Base-by-base conservation (phyloP, 2,888 invertebrate species). In the Coremacera marginata region DNA sequence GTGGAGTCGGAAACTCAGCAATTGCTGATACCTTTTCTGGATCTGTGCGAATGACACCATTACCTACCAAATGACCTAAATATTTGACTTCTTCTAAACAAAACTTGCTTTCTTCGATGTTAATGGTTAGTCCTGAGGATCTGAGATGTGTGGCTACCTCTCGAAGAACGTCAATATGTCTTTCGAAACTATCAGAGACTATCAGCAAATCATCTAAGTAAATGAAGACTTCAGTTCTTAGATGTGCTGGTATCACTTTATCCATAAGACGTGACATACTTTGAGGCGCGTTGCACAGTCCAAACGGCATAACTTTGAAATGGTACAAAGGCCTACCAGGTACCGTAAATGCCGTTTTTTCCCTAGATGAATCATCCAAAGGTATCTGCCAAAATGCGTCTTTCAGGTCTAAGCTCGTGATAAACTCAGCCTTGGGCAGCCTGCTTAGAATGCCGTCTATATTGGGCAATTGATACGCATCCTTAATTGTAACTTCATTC, bases 41-140 rank as follows among this genome's bases (percentile, higher is more conserved):
- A 60, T 78, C 76, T 19, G 70, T 65, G 8, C 34, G 51, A 0
- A 76, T 19, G 14, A 51, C 52, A n/a, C 79, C 79, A 3, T 78
- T 67, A 0, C 74, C 75, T 5, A 80, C 74, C 14, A 78, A 52
- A 25, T 70, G 72, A 2, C 80, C 80, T 49, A 78, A 25, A n/a
- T 73, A 65, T 5, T 74, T 70, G 8, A 79, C 77, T 3, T 68
- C 44, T n/a, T 67, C 67, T 5, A 77, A 25, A 7, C 75, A 74
- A 44, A 77, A 68, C 67, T 79, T 52, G 11, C 62, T n/a, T n/a
- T n/a, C n/a, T n/a, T n/a, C n/a, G n/a, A n/a, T n/a, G n/a, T n/a
- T n/a, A n/a, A n/a, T n/a, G 1, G 77, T 75, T 8, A 79, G n/a
- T 0, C 75, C 75, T 5, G 75, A 74, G 0, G 22, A 14, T 5